Base-by-base conservation (phyloP, 2,797 vertebrate species). In the Bradypodion ventrale region DNA sequence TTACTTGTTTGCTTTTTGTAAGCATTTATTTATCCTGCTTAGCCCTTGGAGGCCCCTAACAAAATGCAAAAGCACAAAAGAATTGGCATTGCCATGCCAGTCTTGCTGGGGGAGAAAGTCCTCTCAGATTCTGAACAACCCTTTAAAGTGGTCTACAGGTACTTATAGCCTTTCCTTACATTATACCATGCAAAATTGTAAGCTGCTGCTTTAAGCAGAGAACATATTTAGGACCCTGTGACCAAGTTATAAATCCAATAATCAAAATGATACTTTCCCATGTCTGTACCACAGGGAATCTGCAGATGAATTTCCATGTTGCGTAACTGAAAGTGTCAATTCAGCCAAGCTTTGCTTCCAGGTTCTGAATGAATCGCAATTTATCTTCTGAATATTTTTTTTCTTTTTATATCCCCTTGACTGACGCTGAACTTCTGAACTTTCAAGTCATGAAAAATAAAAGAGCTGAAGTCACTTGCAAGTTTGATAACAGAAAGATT, bases 351-450 rank as follows among this genome's bases (percentile, higher is more conserved):
- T 32, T 80, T 59, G 21, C 62, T 85, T 85, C 66, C 37, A 35
- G 44, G 49, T 68, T 80, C 15, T 13, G n/a, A 59, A 49, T 29
- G 35, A 73, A 49, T 29, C 66, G 49, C 70, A 59, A 32, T 80
- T 83, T 80, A 42, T 75, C 37, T 74, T 52, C 5, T 9, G 27
- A 56, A 84, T 44, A 74, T 42, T 37, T 76, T 21, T 40, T 85
- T 75, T 46, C 46, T 69, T 60, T 46, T 73, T 27, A 32, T 40
- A 83, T 83, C 60, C n/a, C 46, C 69, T 59, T 60, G 32, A 40
- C 44, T 83, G 46, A 66, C 75, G 40, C 68, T 75, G 78, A 69
- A 75, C 46, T 60, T 85, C 80, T 80, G 62, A 75, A 80, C 72
- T 75, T 21, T 3, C 19, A 29, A 46, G 29, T 79, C 72, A 75